A percentile compares a stretch with the other conserved stretches of the same genome.
Evolutionary conservation across 2,888 invertebrate species (phyloP).

Genomic region (Brenthis daphne): DNA sequence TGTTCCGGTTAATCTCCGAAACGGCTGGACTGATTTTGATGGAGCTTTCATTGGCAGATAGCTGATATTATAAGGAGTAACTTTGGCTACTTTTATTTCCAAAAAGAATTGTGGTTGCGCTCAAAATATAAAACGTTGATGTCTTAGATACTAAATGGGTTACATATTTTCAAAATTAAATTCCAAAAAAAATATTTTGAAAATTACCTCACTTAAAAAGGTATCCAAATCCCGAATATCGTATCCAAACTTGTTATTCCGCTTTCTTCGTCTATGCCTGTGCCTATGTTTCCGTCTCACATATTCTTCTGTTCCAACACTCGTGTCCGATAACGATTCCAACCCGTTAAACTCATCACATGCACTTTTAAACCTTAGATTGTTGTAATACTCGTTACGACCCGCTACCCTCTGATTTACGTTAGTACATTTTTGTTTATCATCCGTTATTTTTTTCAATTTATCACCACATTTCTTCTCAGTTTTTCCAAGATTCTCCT

Average conservation of each 20-base stretch:
- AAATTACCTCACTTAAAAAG: constrained; percentile 87
- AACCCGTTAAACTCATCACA: constrained; percentile 69
- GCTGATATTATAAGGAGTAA: too few species aligned
- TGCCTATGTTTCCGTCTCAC: constrained; percentile 73
- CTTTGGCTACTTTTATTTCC: too few species aligned
- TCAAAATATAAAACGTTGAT: too few species aligned
- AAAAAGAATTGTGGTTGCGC: too few species aligned
- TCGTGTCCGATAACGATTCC: constrained; percentile 61
- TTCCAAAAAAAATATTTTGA: background rate
- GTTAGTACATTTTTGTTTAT: constrained; percentile 53
- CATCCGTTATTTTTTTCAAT: constrained; percentile 47
- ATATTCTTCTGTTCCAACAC: constrained; percentile 70
- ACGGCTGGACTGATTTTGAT: too few species aligned
- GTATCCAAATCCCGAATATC: constrained; percentile 91
- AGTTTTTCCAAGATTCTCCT: constrained; percentile 81
- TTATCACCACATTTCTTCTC: constrained; percentile 51
- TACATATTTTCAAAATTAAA: background rate
- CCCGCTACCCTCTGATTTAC: constrained; percentile 53
- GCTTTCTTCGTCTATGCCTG: constrained; percentile 71
- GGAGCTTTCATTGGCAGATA: too few species aligned
- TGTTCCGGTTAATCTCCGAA: too few species aligned
- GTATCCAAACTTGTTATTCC: constrained; percentile 85
- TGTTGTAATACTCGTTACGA: constrained; percentile 68
- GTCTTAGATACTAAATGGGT: background rate
- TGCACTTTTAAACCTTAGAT: constrained; percentile 69